Evolutionary conservation across 1,140 invertebrate genomes (phyloP), one percentile per base, ranked within the genome.

Genomic region (Drosophila dunni): DNA sequence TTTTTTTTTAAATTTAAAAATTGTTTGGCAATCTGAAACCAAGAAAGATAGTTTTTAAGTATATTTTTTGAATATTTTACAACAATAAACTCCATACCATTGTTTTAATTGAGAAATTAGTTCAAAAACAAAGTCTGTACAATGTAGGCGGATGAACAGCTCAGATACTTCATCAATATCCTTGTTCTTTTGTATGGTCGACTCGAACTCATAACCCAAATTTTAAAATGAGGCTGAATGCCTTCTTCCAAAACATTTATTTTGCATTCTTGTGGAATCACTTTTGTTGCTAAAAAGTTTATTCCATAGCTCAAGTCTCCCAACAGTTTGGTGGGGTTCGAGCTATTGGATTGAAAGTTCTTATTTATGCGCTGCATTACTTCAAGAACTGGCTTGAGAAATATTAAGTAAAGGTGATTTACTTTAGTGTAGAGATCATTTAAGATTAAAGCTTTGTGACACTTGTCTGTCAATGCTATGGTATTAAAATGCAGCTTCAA

Each of bases 21-120:
- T 36, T 36, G 7, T 36, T 6, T 9, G 9, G 34, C 7, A 36
- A 9, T 36, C 34, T 36, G 34, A 91, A 91, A 61, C 1, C 3
- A 2, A 24, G 1, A 24, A 24, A 24, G 3, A 24, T 2, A 24
- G 3, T 2, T 24, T 24, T 24, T 24, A n/a, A n/a, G 3, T 24
- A 2, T 24, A 24, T 2, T 24, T 2, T 24, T 24, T 24, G 3
- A 24, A 24, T 24, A 24, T 24, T 2, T 2, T 24, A 3, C 24
- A 24, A 24, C 1, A 24, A 24, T 1, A 24, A 24, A 2, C 3
- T 3, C 3, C 3, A 3, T 24, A 24, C 24, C 24, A 2, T 2
- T 24, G 24, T 3, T 24, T 6, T 54, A 42, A 34, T 61, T 34
- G 9, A 36, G 2, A 8, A 36, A 36, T 36, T 38, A 9, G 2